phyloP scores from a whole-genome alignment of 2,113 vertebrate species.

The Rhagologus leucostigma region DNA sequence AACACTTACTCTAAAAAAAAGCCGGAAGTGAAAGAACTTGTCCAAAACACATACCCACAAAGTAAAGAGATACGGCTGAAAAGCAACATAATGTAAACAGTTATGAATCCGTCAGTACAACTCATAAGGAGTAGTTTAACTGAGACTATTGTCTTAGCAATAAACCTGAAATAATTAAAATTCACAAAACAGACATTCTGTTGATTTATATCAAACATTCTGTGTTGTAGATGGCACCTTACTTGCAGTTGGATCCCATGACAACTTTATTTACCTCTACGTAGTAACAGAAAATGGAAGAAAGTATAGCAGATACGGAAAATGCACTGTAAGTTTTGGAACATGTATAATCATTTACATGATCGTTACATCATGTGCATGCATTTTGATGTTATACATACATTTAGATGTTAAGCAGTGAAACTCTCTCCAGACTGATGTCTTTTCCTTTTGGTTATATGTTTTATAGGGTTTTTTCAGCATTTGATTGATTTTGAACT shows the following conservation, averaged over 20 bases:
- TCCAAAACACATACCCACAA: neutral
- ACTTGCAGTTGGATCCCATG: conserved; percentile 95
- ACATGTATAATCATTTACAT: neutral
- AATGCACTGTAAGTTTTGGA: conserved; percentile 88
- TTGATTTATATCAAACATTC: neutral
- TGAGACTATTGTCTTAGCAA: neutral
- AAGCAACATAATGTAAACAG: neutral
- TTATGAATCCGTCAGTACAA: neutral
- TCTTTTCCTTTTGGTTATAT: neutral
- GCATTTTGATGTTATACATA: neutral
- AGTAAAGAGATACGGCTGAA: neutral
- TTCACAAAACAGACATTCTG: neutral
- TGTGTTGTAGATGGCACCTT: conserved; percentile 84
- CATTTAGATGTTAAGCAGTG: neutral
- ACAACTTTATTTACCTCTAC: conserved; percentile 99
- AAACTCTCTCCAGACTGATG: neutral
- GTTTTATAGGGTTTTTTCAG: neutral
- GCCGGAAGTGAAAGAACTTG: neutral
- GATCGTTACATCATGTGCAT: neutral
- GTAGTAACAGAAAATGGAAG: conserved; percentile 90
- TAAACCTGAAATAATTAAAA: neutral
- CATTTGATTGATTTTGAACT: neutral
- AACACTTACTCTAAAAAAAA: neutral
- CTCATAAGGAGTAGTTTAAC: neutral
- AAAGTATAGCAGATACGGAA: conserved; percentile 93